Conservation (phyloP, 2,888 invertebrate genomes). For the Odontomyia ornata region DNA sequence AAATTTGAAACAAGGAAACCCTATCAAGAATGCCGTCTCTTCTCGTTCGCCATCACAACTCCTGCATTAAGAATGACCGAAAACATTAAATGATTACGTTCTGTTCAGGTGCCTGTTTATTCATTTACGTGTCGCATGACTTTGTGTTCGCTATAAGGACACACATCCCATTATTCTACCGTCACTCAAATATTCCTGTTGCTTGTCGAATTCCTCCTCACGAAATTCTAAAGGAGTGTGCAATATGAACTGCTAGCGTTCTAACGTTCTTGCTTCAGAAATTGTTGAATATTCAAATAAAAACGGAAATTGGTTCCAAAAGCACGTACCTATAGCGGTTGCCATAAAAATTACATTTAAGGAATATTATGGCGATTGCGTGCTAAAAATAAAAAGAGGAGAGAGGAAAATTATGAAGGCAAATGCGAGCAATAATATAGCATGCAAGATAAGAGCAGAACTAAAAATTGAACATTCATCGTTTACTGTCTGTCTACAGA, state of each 20-base stretch:
- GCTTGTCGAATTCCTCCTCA: conserved; percentile 2
- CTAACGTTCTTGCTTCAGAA: conserved; percentile 32
- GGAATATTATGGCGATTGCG: conserved; percentile 37
- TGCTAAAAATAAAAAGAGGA: conserved; percentile 32
- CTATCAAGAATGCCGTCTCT: background rate
- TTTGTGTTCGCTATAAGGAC: background rate
- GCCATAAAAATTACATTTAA: conserved; percentile 42
- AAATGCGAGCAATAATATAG: conserved; percentile 15
- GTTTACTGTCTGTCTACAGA: background rate
- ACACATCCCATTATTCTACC: background rate
- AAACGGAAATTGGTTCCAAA: conserved; percentile 42
- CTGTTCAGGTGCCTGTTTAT: conserved; percentile 32
- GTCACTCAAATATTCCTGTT: conserved; percentile 16
- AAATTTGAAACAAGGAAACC: background rate
- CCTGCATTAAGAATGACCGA: conserved; percentile 41
- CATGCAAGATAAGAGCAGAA: conserved; percentile 29
- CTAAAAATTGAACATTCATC: background rate
- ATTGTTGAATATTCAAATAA: conserved; percentile 44
- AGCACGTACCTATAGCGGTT: conserved; percentile 25
- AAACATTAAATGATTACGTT: conserved; percentile 41
- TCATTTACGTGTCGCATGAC: conserved; percentile 39
- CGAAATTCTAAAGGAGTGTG: background rate
- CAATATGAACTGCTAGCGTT: background rate
- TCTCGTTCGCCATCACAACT: background rate
- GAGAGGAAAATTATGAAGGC: background rate